phyloP scores from a whole-genome alignment of 2,888 invertebrate genomes.

The Eristalinus sepulchralis region DNA sequence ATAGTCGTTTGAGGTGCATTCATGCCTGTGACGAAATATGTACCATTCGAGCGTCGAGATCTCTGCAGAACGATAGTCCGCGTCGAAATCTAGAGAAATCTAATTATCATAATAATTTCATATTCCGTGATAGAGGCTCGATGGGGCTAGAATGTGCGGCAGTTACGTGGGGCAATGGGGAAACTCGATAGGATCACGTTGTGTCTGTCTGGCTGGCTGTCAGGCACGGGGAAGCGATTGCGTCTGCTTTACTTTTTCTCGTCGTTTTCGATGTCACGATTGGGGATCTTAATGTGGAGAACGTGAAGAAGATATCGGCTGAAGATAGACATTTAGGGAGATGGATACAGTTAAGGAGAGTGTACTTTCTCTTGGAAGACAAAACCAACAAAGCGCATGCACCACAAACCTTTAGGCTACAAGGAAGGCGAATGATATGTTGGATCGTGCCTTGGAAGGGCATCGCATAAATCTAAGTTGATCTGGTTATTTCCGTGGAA shows the following conservation, averaged over 20 bases:
- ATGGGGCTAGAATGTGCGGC: constrained; percentile 1
- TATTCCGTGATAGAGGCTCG: constrained; percentile 29
- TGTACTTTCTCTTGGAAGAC: constrained; percentile 29
- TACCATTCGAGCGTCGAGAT: constrained; percentile 3
- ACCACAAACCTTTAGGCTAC: not conserved
- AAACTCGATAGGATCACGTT: constrained; percentile 48
- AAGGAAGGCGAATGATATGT: not conserved
- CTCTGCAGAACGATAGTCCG: not conserved
- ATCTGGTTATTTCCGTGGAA: too few relatives aligned
- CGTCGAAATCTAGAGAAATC: constrained; percentile 15
- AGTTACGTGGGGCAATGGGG: constrained; percentile 5
- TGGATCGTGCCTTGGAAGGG: not conserved
- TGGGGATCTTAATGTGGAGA: constrained; percentile 41
- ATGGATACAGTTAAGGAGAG: constrained; percentile 13
- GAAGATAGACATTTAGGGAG: constrained; percentile 40
- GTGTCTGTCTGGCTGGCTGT: not conserved
- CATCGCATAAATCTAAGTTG: not conserved
- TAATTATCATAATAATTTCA: constrained; percentile 51
- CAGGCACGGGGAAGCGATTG: constrained; percentile 8
- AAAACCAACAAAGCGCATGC: not conserved
- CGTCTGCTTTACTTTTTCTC: constrained; percentile 30
- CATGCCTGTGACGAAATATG: constrained; percentile 14
- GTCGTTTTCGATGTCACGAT: constrained; percentile 40
- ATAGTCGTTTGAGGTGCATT: not conserved
- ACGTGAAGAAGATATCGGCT: constrained; percentile 43